Conservation (phyloP, 2,113 vertebrate genomes). For the Oreotrochilus melanogaster region DNA sequence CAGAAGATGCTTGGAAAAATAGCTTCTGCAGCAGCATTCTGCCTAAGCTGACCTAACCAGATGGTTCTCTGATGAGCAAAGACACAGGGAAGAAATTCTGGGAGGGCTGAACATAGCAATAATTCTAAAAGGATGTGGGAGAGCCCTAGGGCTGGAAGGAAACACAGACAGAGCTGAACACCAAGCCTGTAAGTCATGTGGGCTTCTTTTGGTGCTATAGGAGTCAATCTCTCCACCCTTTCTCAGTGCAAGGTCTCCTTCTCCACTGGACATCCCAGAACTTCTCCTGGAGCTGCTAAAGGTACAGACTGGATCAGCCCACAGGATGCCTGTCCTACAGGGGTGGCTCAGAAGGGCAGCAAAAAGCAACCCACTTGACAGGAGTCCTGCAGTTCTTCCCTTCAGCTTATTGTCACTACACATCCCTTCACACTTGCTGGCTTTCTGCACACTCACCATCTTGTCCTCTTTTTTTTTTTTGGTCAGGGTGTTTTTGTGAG, state of each 20-base stretch:
- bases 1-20: not conserved
- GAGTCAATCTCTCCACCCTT: not conserved
- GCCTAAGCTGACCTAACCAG: not conserved
- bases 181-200: not conserved
- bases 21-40: not conserved
- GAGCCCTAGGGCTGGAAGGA: not conserved
- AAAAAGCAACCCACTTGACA: not conserved
- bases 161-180: not conserved
- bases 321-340: not conserved
- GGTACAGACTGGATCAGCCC: not conserved
- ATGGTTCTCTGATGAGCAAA: not conserved
- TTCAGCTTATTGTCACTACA: not conserved
- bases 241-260: not conserved
- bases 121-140: not conserved
- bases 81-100: not conserved
- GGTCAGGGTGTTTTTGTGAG: slow-evolving; percentile 76
- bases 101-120: not conserved
- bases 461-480: slow-evolving; percentile 82
- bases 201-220: not conserved
- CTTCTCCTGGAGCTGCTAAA: not conserved
- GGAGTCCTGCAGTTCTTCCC: not conserved
- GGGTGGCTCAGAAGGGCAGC: not conserved
- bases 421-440: not conserved
- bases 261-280: not conserved
- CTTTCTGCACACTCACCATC: slow-evolving; percentile 69